Evolutionary conservation across 2,888 invertebrate genomes (phyloP).

Genomic region (Ectemnius continuus): DNA sequence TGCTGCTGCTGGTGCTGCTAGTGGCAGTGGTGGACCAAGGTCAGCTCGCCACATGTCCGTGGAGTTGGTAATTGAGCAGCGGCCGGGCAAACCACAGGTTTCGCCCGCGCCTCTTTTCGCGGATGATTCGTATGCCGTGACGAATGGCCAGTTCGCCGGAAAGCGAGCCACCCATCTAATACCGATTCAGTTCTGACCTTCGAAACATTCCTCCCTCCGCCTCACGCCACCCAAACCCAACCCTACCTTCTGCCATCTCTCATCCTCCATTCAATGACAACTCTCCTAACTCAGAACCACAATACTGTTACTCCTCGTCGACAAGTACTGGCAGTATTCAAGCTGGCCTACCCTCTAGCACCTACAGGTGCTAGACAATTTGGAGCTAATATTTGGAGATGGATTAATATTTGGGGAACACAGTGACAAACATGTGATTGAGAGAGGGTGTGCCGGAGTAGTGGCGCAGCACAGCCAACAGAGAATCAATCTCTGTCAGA

Average conservation of each 20-base stretch:
- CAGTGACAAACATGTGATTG: no score
- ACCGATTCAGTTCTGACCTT: neutral
- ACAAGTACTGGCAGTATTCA: no score
- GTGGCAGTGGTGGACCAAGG: no score
- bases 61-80: neutral
- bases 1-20: no score
- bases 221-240: neutral
- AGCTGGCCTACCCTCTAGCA: no score
- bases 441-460: no score
- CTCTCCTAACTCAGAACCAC: no score
- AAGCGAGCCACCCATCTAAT: neutral
- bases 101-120: constrained; percentile 5
- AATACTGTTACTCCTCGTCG: no score
- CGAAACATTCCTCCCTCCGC: neutral
- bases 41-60: neutral
- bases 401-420: no score
- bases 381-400: no score
- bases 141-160: constrained; percentile 28
- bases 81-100: neutral
- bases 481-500: no score
- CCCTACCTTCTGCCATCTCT: neutral
- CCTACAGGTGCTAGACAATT: constrained; percentile 24
- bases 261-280: neutral
- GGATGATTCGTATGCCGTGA: constrained; percentile 8
- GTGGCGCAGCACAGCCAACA: no score